Conservation (phyloP, 2,797 vertebrate genomes). For the Mormyrus proboscirostris region DNA sequence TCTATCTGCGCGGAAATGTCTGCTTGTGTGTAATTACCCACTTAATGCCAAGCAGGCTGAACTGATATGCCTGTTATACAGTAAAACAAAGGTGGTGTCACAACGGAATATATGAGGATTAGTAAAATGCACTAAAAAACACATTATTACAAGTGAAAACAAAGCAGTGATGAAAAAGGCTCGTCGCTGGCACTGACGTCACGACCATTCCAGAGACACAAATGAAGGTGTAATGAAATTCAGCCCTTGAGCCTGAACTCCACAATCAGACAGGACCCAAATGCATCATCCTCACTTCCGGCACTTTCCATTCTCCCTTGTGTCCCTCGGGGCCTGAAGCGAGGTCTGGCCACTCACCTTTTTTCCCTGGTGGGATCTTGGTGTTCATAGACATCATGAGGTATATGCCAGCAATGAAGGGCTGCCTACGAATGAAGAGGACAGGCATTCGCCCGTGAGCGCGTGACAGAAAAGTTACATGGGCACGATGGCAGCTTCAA, state of each 20-base stretch:
- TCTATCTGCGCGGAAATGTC: background rate
- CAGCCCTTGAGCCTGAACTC: background rate
- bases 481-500: background rate
- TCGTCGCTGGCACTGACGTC: background rate
- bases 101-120: background rate
- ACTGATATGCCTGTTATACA: constrained; percentile 1
- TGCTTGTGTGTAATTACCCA: constrained; percentile 5
- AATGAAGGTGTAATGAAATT: background rate
- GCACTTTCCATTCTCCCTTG: background rate
- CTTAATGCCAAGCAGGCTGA: background rate
- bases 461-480: background rate
- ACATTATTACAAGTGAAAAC: background rate
- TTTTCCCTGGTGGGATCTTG: constrained; percentile 80
- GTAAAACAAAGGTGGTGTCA: background rate
- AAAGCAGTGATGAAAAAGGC: background rate
- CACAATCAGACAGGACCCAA: background rate
- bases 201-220: background rate
- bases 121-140: background rate
- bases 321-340: background rate
- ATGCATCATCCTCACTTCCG: background rate
- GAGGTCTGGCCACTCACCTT: constrained; percentile 56
- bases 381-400: constrained; percentile 88
- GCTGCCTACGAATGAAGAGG: constrained; percentile 68
- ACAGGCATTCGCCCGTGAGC: background rate
- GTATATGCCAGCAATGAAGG: constrained; percentile 92